Evolutionary conservation across 2,888 invertebrate species (phyloP).

Genomic region (Conchocele bisecta): DNA sequence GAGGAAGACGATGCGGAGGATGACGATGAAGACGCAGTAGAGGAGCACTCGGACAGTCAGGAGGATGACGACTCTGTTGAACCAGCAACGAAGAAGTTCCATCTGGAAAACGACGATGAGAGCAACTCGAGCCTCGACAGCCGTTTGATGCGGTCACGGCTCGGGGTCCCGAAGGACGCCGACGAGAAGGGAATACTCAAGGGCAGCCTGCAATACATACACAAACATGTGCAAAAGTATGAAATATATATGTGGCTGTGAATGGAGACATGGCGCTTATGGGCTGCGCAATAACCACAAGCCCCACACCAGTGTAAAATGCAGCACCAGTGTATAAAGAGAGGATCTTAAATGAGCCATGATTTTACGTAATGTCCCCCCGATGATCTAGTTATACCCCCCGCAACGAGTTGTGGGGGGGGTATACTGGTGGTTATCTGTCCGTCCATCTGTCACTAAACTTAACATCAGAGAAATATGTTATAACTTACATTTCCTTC

Average conservation of each 20-base stretch:
- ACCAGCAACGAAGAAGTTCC: constrained; percentile 39
- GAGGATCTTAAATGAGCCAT: too few relatives aligned
- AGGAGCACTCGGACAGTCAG: constrained; percentile 18
- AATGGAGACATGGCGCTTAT: too few relatives aligned
- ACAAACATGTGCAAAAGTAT: constrained; percentile 91
- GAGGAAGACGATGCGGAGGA: constrained; percentile 60
- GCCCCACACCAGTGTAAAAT: too few relatives aligned
- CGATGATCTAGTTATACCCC: too few relatives aligned
- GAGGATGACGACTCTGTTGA: constrained; percentile 22
- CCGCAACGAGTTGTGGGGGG: too few relatives aligned
- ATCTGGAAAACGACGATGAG: constrained; percentile 52
- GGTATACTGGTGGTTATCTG: too few relatives aligned
- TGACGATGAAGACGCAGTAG: constrained; percentile 56
- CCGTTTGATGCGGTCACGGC: constrained; percentile 39
- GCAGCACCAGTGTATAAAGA: too few relatives aligned
- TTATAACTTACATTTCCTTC: too few relatives aligned
- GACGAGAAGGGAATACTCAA: constrained; percentile 69
- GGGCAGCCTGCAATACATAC: constrained; percentile 86
- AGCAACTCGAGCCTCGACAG: constrained; percentile 53
- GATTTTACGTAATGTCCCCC: too few relatives aligned
- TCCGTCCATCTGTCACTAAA: too few relatives aligned
- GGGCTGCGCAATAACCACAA: not conserved
- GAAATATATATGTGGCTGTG: constrained; percentile 1
- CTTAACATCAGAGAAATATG: too few relatives aligned
- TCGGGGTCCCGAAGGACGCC: constrained; percentile 56